These are phyloP conservation scores for Zelleria hepariella DNA, from an alignment of 2,888 invertebrate genomes.

Conservation along the genomic window DNA sequence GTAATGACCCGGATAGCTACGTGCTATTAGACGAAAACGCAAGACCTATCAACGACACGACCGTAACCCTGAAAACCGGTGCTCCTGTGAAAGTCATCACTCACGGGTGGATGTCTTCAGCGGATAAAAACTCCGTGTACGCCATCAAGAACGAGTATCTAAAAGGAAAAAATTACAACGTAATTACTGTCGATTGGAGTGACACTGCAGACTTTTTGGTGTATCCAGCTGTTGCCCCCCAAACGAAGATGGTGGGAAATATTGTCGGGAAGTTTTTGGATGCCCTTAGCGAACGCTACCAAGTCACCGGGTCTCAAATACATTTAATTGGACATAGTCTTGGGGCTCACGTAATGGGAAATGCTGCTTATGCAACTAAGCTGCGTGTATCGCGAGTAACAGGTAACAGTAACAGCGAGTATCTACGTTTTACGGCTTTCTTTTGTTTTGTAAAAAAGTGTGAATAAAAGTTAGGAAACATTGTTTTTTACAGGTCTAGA, in stretches of 20 bases:
- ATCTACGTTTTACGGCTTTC: no score
- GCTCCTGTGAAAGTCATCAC: constrained; percentile 59
- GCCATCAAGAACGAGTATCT: constrained; percentile 54
- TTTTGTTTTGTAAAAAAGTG: no score
- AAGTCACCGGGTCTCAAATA: constrained; percentile 27
- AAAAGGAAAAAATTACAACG: constrained; percentile 39
- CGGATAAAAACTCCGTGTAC: constrained; percentile 33
- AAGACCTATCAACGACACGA: constrained; percentile 12
- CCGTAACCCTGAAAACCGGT: constrained; percentile 18
- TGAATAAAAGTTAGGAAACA: no score
- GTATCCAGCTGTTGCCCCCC: constrained; percentile 35
- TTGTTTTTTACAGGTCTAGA: constrained; percentile 70
- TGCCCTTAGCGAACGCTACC: constrained; percentile 21
- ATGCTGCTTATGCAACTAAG: constrained; percentile 28
- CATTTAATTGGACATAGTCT: constrained; percentile 47
- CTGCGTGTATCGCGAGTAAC: constrained; percentile 28
- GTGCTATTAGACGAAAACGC: constrained; percentile 25
- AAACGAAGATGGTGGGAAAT: constrained; percentile 29
- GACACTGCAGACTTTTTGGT: constrained; percentile 28
- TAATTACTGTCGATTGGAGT: constrained; percentile 56
- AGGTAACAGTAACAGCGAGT: no score
- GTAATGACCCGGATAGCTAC: constrained; percentile 24
- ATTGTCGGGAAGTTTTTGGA: constrained; percentile 29
- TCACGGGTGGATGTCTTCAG: constrained; percentile 63
- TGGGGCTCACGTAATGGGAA: constrained; percentile 47